Percentiles rank a stretch among this genome's conserved stretches.
These are phyloP conservation scores for Zaprionus nigranus DNA, from an alignment of 1,140 invertebrate species.

Conservation along the genomic window DNA sequence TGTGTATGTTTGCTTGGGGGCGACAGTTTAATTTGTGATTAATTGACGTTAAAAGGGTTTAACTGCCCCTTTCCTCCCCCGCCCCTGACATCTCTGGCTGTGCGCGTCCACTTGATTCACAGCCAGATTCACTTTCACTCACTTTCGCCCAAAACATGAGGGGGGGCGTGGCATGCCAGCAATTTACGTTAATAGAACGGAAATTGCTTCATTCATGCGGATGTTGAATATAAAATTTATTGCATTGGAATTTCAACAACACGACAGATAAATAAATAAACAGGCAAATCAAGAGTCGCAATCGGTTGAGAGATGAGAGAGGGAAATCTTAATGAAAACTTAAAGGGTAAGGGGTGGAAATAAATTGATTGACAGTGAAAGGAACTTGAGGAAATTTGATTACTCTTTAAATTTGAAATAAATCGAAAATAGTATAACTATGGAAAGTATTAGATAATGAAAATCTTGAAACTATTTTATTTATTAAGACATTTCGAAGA, in stretches of 20 bases:
- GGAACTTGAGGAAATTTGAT: not conserved
- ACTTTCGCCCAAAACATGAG: conserved; percentile 23
- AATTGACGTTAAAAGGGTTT: conserved; percentile 83
- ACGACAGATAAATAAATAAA: conserved; percentile 24
- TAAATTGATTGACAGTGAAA: not conserved
- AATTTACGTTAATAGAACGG: conserved; percentile 68
- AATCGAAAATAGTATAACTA: not conserved
- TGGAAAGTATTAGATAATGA: not conserved
- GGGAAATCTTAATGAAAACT: conserved; percentile 1
- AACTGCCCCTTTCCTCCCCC: conserved; percentile 38
- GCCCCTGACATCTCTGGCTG: not conserved
- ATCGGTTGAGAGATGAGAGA: not conserved
- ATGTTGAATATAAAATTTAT: conserved; percentile 76
- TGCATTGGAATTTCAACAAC: conserved; percentile 51
- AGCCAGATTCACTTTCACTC: conserved; percentile 69
- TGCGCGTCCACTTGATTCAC: conserved; percentile 45
- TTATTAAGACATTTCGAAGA: not conserved
- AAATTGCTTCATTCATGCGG: conserved; percentile 73
- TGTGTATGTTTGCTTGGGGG: conserved; percentile 40
- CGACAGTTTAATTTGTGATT: conserved; percentile 80
- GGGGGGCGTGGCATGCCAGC: conserved; percentile 50
- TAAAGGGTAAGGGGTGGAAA: not conserved
- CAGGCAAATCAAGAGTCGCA: not conserved
- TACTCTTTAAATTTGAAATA: not conserved
- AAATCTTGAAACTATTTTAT: not conserved